A percentile compares a stretch with the other conserved stretches of the same genome.
phyloP scores from a whole-genome alignment of 2,113 vertebrate genomes.

The Merops nubicus region DNA sequence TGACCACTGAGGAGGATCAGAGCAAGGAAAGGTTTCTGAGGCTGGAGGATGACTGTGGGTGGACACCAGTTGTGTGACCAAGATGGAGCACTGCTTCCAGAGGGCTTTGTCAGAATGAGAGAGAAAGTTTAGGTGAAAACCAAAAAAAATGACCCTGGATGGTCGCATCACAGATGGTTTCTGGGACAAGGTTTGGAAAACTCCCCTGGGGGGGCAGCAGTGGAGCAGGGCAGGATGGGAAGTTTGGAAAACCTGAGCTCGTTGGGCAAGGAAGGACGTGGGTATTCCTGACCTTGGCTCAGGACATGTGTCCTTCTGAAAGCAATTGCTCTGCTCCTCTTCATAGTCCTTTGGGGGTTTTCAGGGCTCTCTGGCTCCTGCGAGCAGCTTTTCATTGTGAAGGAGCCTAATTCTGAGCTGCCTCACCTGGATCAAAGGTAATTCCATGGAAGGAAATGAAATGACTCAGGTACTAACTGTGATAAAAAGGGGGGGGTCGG shows the following conservation, averaged over 20 bases:
- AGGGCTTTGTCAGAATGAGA: neutral
- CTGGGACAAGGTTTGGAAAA: neutral
- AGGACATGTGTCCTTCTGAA: rapidly evolving
- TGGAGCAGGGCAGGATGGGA: neutral
- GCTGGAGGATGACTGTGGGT: neutral
- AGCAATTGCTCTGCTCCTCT: neutral
- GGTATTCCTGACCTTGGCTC: neutral
- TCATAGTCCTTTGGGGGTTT: rapidly evolving
- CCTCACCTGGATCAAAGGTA: neutral
- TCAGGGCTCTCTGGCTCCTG: neutral
- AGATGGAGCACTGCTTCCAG: rapidly evolving
- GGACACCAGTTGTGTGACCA: rapidly evolving
- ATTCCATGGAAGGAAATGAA: neutral
- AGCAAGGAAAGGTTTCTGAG: neutral
- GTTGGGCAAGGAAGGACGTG: neutral
- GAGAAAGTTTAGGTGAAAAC: neutral
- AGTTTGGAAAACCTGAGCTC: neutral
- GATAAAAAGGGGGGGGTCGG: neutral
- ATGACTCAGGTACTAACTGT: neutral
- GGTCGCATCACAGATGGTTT: neutral
- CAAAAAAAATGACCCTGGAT: neutral
- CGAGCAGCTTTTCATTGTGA: rapidly evolving
- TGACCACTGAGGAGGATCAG: neutral
- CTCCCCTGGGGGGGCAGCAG: neutral
- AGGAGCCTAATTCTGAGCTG: neutral